phyloP scores from a whole-genome alignment of 2,797 vertebrate genomes.

The Schizopygopsis malacanthus region DNA sequence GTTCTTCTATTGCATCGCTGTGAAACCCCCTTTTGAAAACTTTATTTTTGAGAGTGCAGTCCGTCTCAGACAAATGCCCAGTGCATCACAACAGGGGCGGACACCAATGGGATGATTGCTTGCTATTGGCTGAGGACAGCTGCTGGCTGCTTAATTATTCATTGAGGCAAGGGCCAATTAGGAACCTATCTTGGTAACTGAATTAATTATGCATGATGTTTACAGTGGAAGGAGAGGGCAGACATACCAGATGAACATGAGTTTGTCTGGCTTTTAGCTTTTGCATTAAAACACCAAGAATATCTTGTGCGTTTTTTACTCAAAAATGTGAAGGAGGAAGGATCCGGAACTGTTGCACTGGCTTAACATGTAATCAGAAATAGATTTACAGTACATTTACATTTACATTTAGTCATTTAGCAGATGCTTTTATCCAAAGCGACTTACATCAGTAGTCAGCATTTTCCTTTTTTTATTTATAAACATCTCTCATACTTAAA shows the following conservation, averaged over 20 bases:
- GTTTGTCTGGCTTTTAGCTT: conserved; percentile 19
- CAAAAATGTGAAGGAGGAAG: not conserved
- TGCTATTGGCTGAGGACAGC: conserved; percentile 51
- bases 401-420: too few relatives aligned
- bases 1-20: not conserved
- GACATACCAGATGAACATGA: conserved; percentile 45
- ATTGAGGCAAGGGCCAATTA: conserved; percentile 41
- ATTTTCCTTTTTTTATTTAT: not conserved
- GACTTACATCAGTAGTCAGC: too few relatives aligned
- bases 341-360: not conserved
- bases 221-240: conserved; percentile 14
- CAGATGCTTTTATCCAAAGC: too few relatives aligned
- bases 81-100: not conserved
- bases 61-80: not conserved
- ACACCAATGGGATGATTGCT: not conserved
- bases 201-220: conserved; percentile 51
- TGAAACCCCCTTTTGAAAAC: not conserved
- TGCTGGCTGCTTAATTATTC: conserved; percentile 49
- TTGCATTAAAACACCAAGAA: conserved; percentile 2
- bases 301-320: not conserved
- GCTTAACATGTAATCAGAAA: not conserved
- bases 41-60: not conserved
- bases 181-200: conserved; percentile 22
- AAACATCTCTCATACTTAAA: not conserved
- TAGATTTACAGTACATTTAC: not conserved